Percentiles rank a stretch among this genome's conserved stretches.
These are phyloP conservation scores for Venustoraphidia nigricollis DNA, from an alignment of 2,888 invertebrate genomes.

Conservation along the genomic window DNA sequence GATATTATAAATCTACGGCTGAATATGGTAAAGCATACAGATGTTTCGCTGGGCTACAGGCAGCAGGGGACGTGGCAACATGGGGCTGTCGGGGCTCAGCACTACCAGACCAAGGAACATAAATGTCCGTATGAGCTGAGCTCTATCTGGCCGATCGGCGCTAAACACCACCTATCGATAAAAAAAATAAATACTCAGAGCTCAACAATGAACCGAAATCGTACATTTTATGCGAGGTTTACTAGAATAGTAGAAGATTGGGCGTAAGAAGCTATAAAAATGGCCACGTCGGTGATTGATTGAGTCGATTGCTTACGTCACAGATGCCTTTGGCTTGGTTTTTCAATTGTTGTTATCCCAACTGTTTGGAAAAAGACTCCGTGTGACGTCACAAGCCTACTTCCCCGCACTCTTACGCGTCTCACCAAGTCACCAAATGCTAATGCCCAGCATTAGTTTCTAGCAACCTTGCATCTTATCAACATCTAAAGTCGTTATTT, in stretches of 20 bases:
- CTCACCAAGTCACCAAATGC: too few species aligned
- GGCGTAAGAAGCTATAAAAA: too few species aligned
- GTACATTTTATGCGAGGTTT: not conserved
- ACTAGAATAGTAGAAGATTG: too few species aligned
- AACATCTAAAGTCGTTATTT: not conserved
- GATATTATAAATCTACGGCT: constrained; percentile 13
- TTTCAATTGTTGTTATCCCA: too few species aligned
- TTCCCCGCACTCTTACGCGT: too few species aligned
- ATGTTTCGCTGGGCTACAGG: constrained; percentile 24
- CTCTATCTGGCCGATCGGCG: constrained; percentile 61
- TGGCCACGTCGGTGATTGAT: too few species aligned
- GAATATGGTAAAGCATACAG: constrained; percentile 29
- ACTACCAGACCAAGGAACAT: constrained; percentile 92
- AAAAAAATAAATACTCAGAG: not conserved
- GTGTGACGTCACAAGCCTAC: too few species aligned
- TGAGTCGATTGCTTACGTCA: too few species aligned
- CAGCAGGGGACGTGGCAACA: constrained; percentile 40
- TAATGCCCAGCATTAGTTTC: too few species aligned
- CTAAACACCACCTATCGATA: constrained; percentile 21
- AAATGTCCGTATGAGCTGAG: constrained; percentile 82
- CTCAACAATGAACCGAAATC: not conserved
- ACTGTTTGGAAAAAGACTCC: too few species aligned
- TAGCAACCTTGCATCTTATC: too few species aligned
- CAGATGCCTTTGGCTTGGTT: too few species aligned
- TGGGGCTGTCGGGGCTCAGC: constrained; percentile 64